Evolutionary conservation across 30 jellyfish, hydroid and myxozoan species (phyloP).

Genomic region (Pseudorhiza aurosa): DNA sequence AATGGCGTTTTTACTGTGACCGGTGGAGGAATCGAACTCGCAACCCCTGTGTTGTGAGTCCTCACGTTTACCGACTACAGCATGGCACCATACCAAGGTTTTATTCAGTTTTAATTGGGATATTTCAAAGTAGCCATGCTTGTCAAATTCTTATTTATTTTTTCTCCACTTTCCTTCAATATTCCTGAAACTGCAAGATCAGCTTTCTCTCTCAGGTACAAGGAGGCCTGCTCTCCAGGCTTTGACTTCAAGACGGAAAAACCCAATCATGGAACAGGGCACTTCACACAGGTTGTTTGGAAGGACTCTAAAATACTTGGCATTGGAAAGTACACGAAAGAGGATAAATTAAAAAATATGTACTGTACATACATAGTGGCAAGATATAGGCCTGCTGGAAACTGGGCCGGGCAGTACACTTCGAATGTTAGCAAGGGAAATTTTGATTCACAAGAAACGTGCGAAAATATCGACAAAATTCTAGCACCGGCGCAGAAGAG

Average conservation of each 20-base stretch:
- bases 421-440: slow-evolving; percentile 61
- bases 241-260: slow-evolving; percentile 24
- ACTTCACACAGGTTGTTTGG: slow-evolving; percentile 89
- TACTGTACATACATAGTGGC: slow-evolving; percentile 69
- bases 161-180: too few species aligned
- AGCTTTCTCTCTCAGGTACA: slow-evolving; percentile 59
- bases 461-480: slow-evolving; percentile 27
- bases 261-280: slow-evolving; percentile 59
- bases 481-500: background rate
- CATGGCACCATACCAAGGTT: too few species aligned
- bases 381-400: slow-evolving; percentile 82
- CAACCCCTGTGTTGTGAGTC: too few species aligned
- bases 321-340: slow-evolving; percentile 43
- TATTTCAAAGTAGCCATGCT: too few species aligned
- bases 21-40: too few species aligned
- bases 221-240: slow-evolving; percentile 61
- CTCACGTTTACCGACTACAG: too few species aligned
- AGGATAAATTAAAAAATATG: background rate
- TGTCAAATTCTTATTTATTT: too few species aligned
- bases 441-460: slow-evolving; percentile 29
- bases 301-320: slow-evolving; percentile 40
- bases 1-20: too few species aligned
- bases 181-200: too few species aligned
- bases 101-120: too few species aligned
- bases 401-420: slow-evolving; percentile 27